phyloP scores from a whole-genome alignment of 1,140 invertebrate species.

The Bombus haemorrhoidalis region DNA sequence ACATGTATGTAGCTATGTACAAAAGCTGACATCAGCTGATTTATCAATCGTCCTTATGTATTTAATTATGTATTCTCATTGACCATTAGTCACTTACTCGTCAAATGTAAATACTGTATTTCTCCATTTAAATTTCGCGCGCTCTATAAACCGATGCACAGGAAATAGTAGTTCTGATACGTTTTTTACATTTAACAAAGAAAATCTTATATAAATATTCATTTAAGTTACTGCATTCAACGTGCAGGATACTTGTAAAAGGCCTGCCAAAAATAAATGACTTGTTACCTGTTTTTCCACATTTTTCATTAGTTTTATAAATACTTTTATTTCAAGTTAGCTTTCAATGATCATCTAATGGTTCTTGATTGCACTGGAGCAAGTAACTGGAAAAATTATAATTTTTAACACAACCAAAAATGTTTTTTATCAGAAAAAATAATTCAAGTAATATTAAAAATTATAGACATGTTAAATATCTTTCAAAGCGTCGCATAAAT shows the following conservation, averaged over 20 bases:
- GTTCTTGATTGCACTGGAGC: too few relatives aligned
- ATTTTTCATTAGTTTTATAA: neutral
- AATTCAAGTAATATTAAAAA: neutral
- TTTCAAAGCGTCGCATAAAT: neutral
- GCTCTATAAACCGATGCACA: neutral
- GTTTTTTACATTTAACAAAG: neutral
- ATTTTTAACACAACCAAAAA: neutral
- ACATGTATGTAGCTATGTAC: neutral
- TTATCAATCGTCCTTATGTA: constrained; percentile 4
- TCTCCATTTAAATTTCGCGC: neutral
- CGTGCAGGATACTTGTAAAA: neutral
- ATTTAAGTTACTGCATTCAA: neutral
- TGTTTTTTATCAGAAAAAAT: neutral
- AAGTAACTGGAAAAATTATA: neutral
- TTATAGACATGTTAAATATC: neutral
- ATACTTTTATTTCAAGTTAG: neutral
- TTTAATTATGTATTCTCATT: too few relatives aligned
- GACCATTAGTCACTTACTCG: too few relatives aligned
- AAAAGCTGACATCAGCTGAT: constrained; percentile 45
- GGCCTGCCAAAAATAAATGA: neutral
- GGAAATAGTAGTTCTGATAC: neutral
- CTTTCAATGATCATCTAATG: neutral
- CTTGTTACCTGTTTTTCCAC: neutral
- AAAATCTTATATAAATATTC: neutral
- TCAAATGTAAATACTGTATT: neutral